Evolutionary conservation across 2,113 vertebrate species (phyloP).

Genomic region (Phodopus roborovskii): DNA sequence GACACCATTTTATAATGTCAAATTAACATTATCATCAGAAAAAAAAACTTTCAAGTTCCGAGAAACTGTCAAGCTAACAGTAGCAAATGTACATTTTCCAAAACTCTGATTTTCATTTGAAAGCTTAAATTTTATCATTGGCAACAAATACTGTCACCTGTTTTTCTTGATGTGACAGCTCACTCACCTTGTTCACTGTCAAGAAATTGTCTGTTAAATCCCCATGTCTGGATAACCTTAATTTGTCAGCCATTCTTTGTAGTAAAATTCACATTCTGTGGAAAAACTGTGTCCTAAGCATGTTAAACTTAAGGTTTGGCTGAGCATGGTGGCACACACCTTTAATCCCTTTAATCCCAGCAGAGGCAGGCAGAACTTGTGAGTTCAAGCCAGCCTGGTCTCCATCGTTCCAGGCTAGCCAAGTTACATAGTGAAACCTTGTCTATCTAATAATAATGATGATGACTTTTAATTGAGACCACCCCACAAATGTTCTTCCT

Average conservation of each 20-base stretch:
- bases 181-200: conserved; percentile 62
- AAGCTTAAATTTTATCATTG: conserved; percentile 64
- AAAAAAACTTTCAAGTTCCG: conserved; percentile 41
- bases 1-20: conserved; percentile 44
- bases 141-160: conserved; percentile 61
- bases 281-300: background rate
- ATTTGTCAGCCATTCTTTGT: conserved; percentile 45
- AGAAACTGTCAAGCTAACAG: conserved; percentile 46
- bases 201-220: conserved; percentile 49
- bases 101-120: conserved; percentile 61
- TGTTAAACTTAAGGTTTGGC: conserved; percentile 29
- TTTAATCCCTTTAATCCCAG: background rate
- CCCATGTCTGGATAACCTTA: conserved; percentile 48
- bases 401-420: background rate
- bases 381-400: background rate
- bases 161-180: conserved; percentile 71
- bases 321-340: background rate
- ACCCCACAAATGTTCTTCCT: background rate
- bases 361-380: background rate
- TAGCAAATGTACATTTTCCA: conserved; percentile 60
- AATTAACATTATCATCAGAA: conserved; percentile 59
- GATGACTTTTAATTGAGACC: background rate
- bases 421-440: background rate
- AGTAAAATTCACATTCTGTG: conserved; percentile 50
- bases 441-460: background rate